Evolutionary conservation across 2,797 vertebrate genomes (phyloP), one percentile per base, ranked within the genome.

Genomic region (Botia almorhae): DNA sequence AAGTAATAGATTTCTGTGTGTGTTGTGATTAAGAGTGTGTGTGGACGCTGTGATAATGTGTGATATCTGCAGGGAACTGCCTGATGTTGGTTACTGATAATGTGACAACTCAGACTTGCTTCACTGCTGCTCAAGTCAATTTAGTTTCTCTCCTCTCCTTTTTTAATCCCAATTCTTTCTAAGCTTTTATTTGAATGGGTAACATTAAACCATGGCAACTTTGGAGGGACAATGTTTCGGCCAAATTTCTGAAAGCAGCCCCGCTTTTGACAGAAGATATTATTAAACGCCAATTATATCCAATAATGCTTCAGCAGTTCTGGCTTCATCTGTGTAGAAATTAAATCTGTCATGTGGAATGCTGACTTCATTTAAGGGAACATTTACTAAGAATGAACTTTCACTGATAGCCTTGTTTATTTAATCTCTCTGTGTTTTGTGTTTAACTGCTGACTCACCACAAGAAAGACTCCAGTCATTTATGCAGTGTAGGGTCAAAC

Each of bases 1-100:
- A 94, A 94, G 93, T 91, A 94, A 96, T 94, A 94, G 93, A 95
- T 96, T 96, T 94, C 91, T 86, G 93, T 89, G 93, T 89, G 87
- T 88, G 87, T 84, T 92, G 91, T 94, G 94, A 94, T 89, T 93
- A 87, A 92, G 92, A 93, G 93, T 89, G 92, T 93, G 91, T 87
- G 90, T 89, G 90, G 93, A 94, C 90, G 87, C 90, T 91, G 84
- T 87, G 93, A 94, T 95, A 95, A 95, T 95, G 95, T 88, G 89
- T 92, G 96, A 95, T 95, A 96, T 94, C 92, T 89, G 90, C 92
- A 91, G 94, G 95, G 94, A 95, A 88, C 90, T 80, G 87, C 85
- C 88, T 91, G 91, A 94, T 83, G 91, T 89, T 67, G 87, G 90
- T 90, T 91, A 93, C 95, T 90, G 89, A 86, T 92, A 91, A 95